Conservation (phyloP, 2,113 vertebrate species). For the Lichenostomus cassidix region DNA sequence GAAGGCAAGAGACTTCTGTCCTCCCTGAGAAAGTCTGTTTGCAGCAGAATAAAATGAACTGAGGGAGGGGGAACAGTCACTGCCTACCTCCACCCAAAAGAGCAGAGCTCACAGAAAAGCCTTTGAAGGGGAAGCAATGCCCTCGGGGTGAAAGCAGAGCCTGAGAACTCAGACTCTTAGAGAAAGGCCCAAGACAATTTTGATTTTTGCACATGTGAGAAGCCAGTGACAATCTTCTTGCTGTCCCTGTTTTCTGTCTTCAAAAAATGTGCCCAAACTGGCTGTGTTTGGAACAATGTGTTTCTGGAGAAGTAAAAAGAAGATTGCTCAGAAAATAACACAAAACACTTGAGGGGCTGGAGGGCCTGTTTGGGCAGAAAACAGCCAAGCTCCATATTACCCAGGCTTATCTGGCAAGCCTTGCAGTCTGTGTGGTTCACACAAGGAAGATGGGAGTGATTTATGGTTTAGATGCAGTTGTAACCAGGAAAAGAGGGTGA, state of each 20-base stretch:
- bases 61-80: not conserved
- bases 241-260: not conserved
- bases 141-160: not conserved
- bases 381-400: not conserved
- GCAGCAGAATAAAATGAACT: not conserved
- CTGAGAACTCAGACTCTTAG: not conserved
- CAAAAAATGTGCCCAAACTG: not conserved
- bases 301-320: not conserved
- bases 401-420: not conserved
- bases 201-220: not conserved
- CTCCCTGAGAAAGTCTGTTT: not conserved
- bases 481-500: not conserved
- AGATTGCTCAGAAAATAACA: not conserved
- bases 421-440: not conserved
- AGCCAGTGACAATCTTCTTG: not conserved
- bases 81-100: not conserved
- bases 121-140: not conserved
- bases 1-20: not conserved
- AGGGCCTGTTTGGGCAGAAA: not conserved
- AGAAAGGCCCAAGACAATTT: not conserved
- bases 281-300: not conserved
- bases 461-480: not conserved
- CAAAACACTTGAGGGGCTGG: not conserved
- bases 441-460: not conserved
- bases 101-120: not conserved